Conservation (phyloP, 2,113 vertebrate genomes). For the Vanacampus margaritifer region DNA sequence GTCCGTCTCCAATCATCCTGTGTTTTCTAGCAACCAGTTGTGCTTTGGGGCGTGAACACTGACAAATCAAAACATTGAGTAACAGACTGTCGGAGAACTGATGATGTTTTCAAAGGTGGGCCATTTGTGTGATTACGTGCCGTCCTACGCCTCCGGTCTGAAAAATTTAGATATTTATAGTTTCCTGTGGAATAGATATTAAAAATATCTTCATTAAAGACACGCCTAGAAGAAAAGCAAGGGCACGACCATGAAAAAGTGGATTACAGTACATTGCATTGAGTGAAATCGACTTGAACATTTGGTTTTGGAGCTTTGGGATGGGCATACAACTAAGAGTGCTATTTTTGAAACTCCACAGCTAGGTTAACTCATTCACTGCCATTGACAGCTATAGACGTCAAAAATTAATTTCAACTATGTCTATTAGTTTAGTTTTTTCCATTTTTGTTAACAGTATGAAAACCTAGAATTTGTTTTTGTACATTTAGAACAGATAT, state of each 20-base stretch:
- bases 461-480: too few species aligned
- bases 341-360: not conserved
- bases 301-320: not conserved
- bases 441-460: too few species aligned
- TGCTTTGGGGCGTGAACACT: conserved; percentile 34
- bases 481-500: too few species aligned
- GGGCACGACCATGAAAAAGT: not conserved
- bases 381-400: too few species aligned
- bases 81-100: conserved; percentile 20
- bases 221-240: not conserved
- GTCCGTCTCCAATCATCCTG: conserved; percentile 2
- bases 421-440: too few species aligned
- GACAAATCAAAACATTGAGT: conserved; percentile 30
- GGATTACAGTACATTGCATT: not conserved
- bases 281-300: not conserved
- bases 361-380: too few species aligned
- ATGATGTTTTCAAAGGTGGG: not conserved
- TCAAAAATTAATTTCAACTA: too few species aligned
- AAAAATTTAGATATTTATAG: conserved; percentile 30
- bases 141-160: conserved; percentile 1
- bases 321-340: not conserved
- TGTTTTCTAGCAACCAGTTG: conserved; percentile 69
- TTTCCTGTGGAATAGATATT: not conserved
- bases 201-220: not conserved
- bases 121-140: conserved; percentile 26